Conservation (phyloP, 2,113 vertebrate species). For the Rhinolophus ferrumequinum region DNA sequence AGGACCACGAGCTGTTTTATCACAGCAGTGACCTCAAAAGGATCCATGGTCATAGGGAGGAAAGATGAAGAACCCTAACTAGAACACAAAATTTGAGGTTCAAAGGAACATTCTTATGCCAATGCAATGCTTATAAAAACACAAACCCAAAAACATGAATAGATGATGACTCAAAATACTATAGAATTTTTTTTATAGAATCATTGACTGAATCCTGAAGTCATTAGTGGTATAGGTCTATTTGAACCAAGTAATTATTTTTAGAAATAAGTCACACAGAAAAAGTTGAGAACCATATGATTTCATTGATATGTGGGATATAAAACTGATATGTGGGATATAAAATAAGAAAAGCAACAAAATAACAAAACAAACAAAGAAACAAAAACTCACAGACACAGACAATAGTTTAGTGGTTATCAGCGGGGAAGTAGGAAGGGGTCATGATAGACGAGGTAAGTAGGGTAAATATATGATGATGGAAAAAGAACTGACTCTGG, state of each 20-base stretch:
- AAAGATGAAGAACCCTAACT: neutral
- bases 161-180: neutral
- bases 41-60: neutral
- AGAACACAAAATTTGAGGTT: neutral
- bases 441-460: no score
- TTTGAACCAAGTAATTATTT: neutral
- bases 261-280: no score
- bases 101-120: neutral
- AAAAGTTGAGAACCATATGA: no score
- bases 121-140: neutral
- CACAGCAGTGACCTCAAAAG: neutral
- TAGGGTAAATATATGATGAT: no score
- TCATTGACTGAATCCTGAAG: neutral
- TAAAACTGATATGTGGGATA: no score
- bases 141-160: neutral
- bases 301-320: no score
- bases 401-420: no score
- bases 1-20: neutral
- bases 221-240: neutral
- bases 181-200: neutral
- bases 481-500: no score
- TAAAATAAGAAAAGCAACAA: no score
- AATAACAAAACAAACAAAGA: no score
- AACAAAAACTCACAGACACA: no score
- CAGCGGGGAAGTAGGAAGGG: no score